phyloP scores from a whole-genome alignment of 2,797 vertebrate species.

The Ciconia nigra region DNA sequence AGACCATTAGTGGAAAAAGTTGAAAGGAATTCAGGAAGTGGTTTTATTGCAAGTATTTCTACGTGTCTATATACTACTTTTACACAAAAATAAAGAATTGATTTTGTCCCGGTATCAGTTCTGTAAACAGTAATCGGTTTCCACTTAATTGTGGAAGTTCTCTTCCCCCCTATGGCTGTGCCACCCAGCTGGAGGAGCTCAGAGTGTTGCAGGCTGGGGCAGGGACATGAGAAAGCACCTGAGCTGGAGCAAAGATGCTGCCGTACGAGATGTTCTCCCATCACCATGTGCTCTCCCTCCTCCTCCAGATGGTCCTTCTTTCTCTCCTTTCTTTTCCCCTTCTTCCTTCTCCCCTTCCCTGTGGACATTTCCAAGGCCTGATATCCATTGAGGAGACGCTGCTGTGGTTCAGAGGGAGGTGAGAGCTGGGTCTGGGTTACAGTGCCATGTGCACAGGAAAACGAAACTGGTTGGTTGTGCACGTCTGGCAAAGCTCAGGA shows the following conservation, averaged over 20 bases:
- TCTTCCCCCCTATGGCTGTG: neutral
- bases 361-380: neutral
- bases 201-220: neutral
- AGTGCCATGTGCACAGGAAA: neutral
- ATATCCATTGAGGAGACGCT: fast-evolving
- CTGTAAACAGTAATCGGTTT: neutral
- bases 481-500: neutral
- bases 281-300: neutral
- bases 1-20: neutral
- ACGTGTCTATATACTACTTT: neutral
- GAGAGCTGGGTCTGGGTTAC: neutral
- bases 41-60: neutral
- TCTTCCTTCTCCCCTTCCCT: neutral
- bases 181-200: neutral
- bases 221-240: neutral
- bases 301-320: neutral
- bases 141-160: neutral
- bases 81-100: neutral
- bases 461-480: neutral
- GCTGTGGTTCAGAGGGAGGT: neutral
- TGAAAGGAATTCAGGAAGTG: neutral
- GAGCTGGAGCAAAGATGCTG: neutral
- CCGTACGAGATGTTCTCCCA: neutral
- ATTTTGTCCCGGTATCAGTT: neutral
- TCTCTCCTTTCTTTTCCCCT: neutral